A percentile compares a stretch with the other conserved stretches of the same genome.
Conservation (phyloP, 2,888 invertebrate genomes). For the Glyphotaelius pellucidus region DNA sequence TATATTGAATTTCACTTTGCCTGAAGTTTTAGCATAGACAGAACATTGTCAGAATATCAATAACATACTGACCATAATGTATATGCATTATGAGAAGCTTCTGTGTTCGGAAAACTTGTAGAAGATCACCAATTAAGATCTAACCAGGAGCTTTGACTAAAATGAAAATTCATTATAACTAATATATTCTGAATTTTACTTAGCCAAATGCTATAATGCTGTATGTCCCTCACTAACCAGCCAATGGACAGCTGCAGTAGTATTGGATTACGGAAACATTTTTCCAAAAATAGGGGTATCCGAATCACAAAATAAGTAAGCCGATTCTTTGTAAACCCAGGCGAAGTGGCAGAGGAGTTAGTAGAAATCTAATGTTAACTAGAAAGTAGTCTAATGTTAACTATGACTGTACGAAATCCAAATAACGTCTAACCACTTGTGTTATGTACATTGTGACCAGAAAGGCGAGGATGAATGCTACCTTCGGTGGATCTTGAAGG, state of each 20-base stretch:
- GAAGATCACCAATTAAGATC: background rate
- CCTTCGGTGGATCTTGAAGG: background rate
- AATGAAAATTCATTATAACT: no score
- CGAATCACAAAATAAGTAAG: background rate
- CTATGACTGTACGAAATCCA: background rate
- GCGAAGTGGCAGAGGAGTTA: no score
- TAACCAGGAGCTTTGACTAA: background rate
- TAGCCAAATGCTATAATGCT: no score
- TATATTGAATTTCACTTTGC: background rate
- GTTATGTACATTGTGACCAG: background rate
- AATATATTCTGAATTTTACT: no score
- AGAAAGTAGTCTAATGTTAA: no score
- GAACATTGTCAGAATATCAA: background rate
- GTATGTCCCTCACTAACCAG: no score
- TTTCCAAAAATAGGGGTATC: background rate
- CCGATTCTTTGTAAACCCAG: background rate
- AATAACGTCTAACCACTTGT: background rate
- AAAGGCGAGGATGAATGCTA: no score
- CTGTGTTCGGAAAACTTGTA: background rate
- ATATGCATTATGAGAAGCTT: background rate
- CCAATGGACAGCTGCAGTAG: no score
- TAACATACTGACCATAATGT: background rate
- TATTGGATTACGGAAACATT: no score
- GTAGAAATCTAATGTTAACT: no score
- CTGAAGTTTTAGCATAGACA: background rate